phyloP scores from a whole-genome alignment of 1,140 invertebrate species.

The Drosophila mauritiana region DNA sequence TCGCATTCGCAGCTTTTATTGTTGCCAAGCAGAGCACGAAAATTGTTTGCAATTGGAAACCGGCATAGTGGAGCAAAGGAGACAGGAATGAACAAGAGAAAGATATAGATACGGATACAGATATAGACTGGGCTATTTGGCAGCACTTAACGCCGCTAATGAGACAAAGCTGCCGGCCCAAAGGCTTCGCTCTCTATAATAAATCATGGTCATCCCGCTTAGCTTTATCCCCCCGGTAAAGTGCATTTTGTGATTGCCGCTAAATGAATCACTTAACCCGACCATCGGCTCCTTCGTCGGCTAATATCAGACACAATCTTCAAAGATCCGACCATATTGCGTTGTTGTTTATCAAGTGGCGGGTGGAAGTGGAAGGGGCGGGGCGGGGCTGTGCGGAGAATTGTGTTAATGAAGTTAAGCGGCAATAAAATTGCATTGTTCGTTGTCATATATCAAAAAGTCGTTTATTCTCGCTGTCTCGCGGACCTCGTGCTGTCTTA shows the following conservation, averaged over 20 bases:
- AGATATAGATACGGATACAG: slow-evolving; percentile 18
- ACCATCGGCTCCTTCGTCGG: slow-evolving; percentile 54
- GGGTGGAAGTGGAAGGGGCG: neutral
- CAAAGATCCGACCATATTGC: slow-evolving; percentile 73
- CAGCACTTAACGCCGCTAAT: slow-evolving; percentile 74
- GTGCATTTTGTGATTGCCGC: slow-evolving; percentile 80
- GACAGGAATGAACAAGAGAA: slow-evolving; percentile 21
- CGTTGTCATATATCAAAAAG: slow-evolving; percentile 64
- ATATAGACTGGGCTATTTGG: slow-evolving; percentile 47
- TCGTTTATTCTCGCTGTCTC: slow-evolving; percentile 48
- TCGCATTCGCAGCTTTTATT: slow-evolving; percentile 55
- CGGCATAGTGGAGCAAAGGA: slow-evolving; percentile 15
- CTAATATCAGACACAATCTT: slow-evolving; percentile 74
- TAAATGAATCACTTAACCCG: slow-evolving; percentile 82
- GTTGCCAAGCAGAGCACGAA: slow-evolving; percentile 77
- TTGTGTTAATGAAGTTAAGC: slow-evolving; percentile 79
- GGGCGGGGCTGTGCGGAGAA: slow-evolving; percentile 15
- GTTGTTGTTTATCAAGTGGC: slow-evolving; percentile 33
- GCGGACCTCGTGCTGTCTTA: slow-evolving; percentile 53
- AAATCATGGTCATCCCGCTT: slow-evolving; percentile 67
- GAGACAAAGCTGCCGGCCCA: slow-evolving; percentile 76
- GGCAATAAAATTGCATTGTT: slow-evolving; percentile 81
- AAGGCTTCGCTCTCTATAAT: slow-evolving; percentile 62
- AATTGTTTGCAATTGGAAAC: slow-evolving; percentile 74
- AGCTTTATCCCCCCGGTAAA: slow-evolving; percentile 49